Evolutionary conservation across 2,888 invertebrate genomes (phyloP).

Genomic region (Microplitis manilae): DNA sequence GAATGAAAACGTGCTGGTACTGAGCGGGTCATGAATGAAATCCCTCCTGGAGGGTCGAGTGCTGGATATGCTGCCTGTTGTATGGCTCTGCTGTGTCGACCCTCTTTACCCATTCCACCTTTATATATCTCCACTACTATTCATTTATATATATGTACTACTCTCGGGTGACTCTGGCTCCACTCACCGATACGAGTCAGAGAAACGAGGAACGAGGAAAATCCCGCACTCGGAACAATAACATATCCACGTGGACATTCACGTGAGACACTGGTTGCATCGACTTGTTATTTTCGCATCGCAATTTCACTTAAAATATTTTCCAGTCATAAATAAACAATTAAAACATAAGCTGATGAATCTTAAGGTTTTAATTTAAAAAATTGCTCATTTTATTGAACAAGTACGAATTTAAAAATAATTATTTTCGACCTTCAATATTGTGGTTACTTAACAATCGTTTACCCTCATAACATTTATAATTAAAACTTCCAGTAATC

Average conservation of each 20-base stretch:
- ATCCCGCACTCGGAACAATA: conserved; percentile 67
- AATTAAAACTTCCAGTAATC: too few relatives aligned
- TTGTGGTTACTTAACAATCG: too few relatives aligned
- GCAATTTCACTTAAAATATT: not conserved
- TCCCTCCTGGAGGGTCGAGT: conserved; percentile 68
- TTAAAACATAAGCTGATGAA: not conserved
- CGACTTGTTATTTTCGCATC: conserved; percentile 13
- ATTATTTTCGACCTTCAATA: too few relatives aligned
- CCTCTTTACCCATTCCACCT: conserved; percentile 57
- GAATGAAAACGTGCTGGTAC: conserved; percentile 50
- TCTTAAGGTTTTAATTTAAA: not conserved
- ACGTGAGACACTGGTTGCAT: conserved; percentile 55
- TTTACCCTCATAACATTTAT: too few relatives aligned
- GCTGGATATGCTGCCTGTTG: conserved; percentile 56
- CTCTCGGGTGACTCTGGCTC: conserved; percentile 51
- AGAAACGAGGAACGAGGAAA: conserved; percentile 47
- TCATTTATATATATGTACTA: not conserved
- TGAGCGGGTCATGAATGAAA: conserved; percentile 68
- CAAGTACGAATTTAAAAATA: too few relatives aligned
- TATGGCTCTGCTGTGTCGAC: conserved; percentile 53
- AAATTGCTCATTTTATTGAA: not conserved
- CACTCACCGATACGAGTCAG: not conserved
- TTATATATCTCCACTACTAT: not conserved
- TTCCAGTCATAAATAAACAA: not conserved
- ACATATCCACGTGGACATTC: conserved; percentile 66